These are phyloP conservation scores for Zaprionus camerounensis DNA, from an alignment of 1,140 invertebrate species.

Conservation along the genomic window DNA sequence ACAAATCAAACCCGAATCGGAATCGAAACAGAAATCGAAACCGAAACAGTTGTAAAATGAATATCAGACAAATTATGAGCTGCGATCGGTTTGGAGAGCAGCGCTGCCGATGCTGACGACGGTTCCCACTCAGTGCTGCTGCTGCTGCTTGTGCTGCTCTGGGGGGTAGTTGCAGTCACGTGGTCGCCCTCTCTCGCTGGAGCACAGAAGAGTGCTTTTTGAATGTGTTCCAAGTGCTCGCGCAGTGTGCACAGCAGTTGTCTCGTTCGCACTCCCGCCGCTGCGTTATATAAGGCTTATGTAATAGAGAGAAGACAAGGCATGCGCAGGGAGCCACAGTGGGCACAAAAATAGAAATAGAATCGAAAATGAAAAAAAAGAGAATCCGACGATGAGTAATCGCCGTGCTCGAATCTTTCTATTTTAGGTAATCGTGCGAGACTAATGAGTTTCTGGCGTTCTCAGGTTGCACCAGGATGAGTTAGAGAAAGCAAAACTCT, in stretches of 20 bases:
- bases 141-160: constrained; percentile 29
- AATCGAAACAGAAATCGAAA: background rate
- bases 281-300: constrained; percentile 75
- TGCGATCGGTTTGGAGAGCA: constrained; percentile 32
- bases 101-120: constrained; percentile 42
- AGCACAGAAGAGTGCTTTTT: constrained; percentile 30
- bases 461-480: constrained; percentile 66
- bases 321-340: constrained; percentile 73
- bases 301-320: constrained; percentile 62
- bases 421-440: constrained; percentile 47
- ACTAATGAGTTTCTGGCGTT: constrained; percentile 36
- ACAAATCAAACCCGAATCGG: constrained; percentile 28
- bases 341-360: constrained; percentile 61
- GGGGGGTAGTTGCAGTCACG: constrained; percentile 41
- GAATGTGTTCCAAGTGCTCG: constrained; percentile 26
- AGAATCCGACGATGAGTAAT: constrained; percentile 58
- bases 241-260: constrained; percentile 15
- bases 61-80: constrained; percentile 69
- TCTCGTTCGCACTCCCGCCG: constrained; percentile 50
- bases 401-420: constrained; percentile 40
- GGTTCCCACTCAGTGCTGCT: constrained; percentile 23
- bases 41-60: constrained; percentile 50
- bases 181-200: constrained; percentile 28
- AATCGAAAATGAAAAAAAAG: constrained; percentile 27
- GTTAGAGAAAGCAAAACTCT: background rate